phyloP scores from a whole-genome alignment of 1,140 invertebrate species.

The Colletes gigas region DNA sequence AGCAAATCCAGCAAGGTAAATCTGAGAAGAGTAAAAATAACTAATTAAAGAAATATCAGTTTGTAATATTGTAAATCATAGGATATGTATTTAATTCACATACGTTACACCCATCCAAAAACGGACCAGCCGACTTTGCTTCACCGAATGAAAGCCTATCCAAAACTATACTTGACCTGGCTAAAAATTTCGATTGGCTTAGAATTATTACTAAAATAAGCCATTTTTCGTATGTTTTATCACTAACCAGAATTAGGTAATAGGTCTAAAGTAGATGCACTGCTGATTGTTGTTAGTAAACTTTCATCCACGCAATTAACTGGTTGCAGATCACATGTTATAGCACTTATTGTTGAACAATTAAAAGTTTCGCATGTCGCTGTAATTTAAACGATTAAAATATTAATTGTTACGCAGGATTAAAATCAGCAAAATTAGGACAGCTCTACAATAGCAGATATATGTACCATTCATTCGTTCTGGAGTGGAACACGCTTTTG shows the following conservation, averaged over 20 bases:
- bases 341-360: slow-evolving; percentile 54
- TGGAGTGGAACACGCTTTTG: slow-evolving; percentile 82
- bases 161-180: slow-evolving; percentile 65
- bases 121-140: slow-evolving; percentile 87
- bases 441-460: not conserved
- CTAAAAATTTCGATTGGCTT: slow-evolving; percentile 23
- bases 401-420: not conserved
- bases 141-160: slow-evolving; percentile 84
- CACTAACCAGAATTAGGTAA: slow-evolving; percentile 27
- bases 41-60: not conserved
- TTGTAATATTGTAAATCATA: not conserved
- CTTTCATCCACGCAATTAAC: slow-evolving; percentile 51
- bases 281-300: slow-evolving; percentile 35
- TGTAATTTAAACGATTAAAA: slow-evolving; percentile 18
- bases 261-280: slow-evolving; percentile 47
- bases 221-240: slow-evolving; percentile 19
- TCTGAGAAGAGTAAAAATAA: slow-evolving; percentile 71
- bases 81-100: slow-evolving; percentile 72
- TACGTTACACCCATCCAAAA: slow-evolving; percentile 92
- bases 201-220: slow-evolving; percentile 53
- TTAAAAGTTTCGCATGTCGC: slow-evolving; percentile 31
- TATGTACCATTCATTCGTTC: slow-evolving; percentile 77
- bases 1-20: slow-evolving; percentile 86
- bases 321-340: slow-evolving; percentile 36
- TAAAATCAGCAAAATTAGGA: not conserved